Base-by-base conservation (phyloP, 2,113 vertebrate species). In the Pteruthius melanotis region DNA sequence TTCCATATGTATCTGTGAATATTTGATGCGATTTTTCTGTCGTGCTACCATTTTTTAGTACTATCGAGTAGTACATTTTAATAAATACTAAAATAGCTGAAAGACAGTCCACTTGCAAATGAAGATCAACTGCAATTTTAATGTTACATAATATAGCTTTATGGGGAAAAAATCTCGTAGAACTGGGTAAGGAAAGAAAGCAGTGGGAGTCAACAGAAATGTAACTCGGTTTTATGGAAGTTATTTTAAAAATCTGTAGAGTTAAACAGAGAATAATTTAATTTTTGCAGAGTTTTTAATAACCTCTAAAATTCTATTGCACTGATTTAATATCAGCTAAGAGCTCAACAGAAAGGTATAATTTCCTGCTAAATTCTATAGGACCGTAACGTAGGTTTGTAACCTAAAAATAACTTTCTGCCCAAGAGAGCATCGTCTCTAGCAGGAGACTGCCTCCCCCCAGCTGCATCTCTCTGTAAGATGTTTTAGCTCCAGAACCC, bases 261-360 rank as follows among this genome's bases (percentile, higher is more conserved):
- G 88, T 94, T 96, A 96, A 97, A 94, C 90, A 96, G 93, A 87
- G 94, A 90, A 95, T 90, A 80, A 94, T 90, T 92, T 93, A 88
- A 95, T 96, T 96, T 94, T 94, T 71, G 37, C 69, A 0, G 60
- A 17, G 90, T 92, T 96, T 97, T 94, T 88, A 93, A 96, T 95
- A 93, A 70, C 86, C 68, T 81, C 68, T 60, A 40, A 70, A 93
- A 87, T 66, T 70, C 88, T 71, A 71, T 68, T 74, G 52, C 83
- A 14, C 54, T 90, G 86, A 94, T 93, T 91, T 88, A 86, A 92
- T 91, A 95, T 77, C 66, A 49, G 28, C 54, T n/a, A 70, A 64
- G 69, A 92, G 56, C 82, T 69, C 52, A 28, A 70, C 47, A 80
- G 71, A 94, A 90, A 92, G 76, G 68, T 77, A 78, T 91, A 60